A percentile compares a stretch with the other conserved stretches of the same genome.
phyloP scores from a whole-genome alignment of 2,888 invertebrate species.

The Gymnoscelis rufifasciata region DNA sequence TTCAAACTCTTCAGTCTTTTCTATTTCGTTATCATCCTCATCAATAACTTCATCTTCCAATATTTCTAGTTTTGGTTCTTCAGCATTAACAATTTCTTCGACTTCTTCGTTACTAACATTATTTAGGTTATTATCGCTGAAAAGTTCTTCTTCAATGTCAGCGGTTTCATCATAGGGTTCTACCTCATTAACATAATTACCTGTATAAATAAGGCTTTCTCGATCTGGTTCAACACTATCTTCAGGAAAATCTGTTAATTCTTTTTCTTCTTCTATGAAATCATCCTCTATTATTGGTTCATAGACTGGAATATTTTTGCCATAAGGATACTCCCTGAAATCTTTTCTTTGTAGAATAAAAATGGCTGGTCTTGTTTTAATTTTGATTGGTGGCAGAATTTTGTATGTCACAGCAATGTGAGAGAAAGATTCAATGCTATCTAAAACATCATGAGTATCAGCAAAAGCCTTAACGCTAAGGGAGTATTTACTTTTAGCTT shows the following conservation, averaged over 20 bases:
- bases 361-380: constrained; percentile 89
- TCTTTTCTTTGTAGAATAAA: constrained; percentile 86
- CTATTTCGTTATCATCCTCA: constrained; percentile 5
- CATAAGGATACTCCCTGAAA: constrained; percentile 69
- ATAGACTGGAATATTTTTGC: constrained; percentile 19
- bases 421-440: constrained; percentile 89
- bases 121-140: no score
- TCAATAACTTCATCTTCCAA: constrained; percentile 14
- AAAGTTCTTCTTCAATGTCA: constrained; percentile 20
- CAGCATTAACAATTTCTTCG: constrained; percentile 4
- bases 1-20: constrained; percentile 16
- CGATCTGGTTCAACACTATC: constrained; percentile 11
- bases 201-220: constrained; percentile 18
- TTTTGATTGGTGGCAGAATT: constrained; percentile 86
- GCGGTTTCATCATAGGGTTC: constrained; percentile 21
- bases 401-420: constrained; percentile 89
- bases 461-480: constrained; percentile 84
- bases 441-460: constrained; percentile 86
- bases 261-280: constrained; percentile 4
- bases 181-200: constrained; percentile 19
- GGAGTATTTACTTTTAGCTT: constrained; percentile 90
- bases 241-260: constrained; percentile 7
- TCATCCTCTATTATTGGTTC: constrained; percentile 25
- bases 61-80: constrained; percentile 11
- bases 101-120: constrained; percentile 9